Base-by-base conservation (phyloP, 2,888 invertebrate genomes). In the Acanthococcus lagerstroemiae region DNA sequence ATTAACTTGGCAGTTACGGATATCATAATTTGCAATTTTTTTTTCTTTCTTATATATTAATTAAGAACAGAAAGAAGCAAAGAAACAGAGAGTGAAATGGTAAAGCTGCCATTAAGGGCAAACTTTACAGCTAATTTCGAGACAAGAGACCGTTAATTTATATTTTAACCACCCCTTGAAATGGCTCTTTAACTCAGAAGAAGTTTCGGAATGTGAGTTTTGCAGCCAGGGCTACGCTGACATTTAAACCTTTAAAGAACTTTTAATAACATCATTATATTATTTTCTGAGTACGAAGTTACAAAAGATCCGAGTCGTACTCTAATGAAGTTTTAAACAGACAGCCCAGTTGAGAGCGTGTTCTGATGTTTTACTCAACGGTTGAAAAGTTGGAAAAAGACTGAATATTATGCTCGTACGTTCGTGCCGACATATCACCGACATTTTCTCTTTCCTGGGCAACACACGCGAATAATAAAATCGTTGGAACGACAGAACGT, bases 251-350 rank as follows among this genome's bases (percentile, higher is more conserved):
- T 45, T 24, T 45, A 25, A 25, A 46, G 25, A 58, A 58, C 45
- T 45, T 45, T 58, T 58, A 58, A 58, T 58, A 58, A 58, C 58
- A 37, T 58, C 58, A 22, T 58, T 58, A 58, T 58, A 45, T 58
- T 46, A 58, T 58, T 58, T 48, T 37, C 22, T 12, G 25, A 58
- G 46, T 46, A 58, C 45, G 37, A 58, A 58, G 58, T 58, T 58
- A 58, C 58, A 17, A 58, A 55, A 58, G 45, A 45, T n/a, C 24
- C 21, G 24, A 24, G 26, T 44, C 45, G 45, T 24, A 9, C 24
- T 37, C 21, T 58, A 44, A 58, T 24, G 24, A 45, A 45, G 44
- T 58, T 58, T 58, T 58, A 45, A 58, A 58, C 45, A 44, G 24
- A 58, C 45, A 45, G 24, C 15, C 17, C 22, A 15, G n/a, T 37